phyloP scores from a whole-genome alignment of 2,113 vertebrate genomes.

The Mustela nigripes region DNA sequence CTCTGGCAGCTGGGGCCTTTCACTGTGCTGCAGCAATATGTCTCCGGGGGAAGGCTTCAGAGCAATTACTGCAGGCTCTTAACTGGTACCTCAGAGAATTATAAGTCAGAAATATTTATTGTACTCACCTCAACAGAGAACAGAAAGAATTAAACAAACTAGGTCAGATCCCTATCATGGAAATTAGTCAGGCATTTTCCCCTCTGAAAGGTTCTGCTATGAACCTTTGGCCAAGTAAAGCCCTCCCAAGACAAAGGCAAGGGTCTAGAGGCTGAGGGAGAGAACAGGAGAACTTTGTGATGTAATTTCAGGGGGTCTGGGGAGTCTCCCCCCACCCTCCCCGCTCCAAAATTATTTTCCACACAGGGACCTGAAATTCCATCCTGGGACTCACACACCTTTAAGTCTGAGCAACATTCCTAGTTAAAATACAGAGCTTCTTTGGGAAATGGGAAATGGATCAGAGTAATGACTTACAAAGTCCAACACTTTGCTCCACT shows the following conservation, averaged over 20 bases:
- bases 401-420: not conserved
- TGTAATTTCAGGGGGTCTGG: not conserved
- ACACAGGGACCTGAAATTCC: slow-evolving; percentile 26
- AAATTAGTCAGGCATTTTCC: slow-evolving; percentile 69
- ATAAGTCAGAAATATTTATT: slow-evolving; percentile 77
- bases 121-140: slow-evolving; percentile 71
- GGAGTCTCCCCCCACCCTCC: not conserved
- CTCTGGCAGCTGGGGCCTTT: slow-evolving; percentile 62
- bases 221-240: slow-evolving; percentile 44
- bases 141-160: slow-evolving; percentile 74
- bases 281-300: not conserved
- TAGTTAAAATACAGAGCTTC: slow-evolving; percentile 40
- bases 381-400: slow-evolving; percentile 15
- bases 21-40: not conserved
- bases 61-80: slow-evolving; percentile 73
- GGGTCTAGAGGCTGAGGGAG: not conserved
- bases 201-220: slow-evolving; percentile 38
- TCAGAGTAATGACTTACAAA: slow-evolving; percentile 44
- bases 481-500: not conserved
- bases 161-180: slow-evolving; percentile 67
- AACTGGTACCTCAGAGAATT: slow-evolving; percentile 25
- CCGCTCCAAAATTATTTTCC: not conserved
- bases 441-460: slow-evolving; percentile 15
- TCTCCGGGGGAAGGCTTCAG: not conserved
- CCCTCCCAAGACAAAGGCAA: slow-evolving; percentile 45